phyloP scores from a whole-genome alignment of 2,888 invertebrate species.

The Nomada hirtipes region DNA sequence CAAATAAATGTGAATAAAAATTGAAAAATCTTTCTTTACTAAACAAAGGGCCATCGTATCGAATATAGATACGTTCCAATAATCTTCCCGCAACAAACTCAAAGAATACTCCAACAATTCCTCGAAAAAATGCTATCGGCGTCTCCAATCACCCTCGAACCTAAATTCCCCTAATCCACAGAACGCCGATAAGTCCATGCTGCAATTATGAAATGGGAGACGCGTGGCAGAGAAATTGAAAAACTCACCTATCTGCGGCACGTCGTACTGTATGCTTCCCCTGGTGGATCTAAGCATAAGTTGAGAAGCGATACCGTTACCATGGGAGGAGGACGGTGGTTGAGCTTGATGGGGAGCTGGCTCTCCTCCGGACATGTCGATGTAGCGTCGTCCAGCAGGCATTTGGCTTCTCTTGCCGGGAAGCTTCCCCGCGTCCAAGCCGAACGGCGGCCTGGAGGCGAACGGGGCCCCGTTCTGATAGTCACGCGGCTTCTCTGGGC shows the following conservation, averaged over 20 bases:
- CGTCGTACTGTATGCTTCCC: slow-evolving; percentile 87
- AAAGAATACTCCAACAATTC: no score
- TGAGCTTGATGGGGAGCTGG: slow-evolving; percentile 55
- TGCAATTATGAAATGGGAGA: not conserved
- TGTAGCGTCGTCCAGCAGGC: slow-evolving; percentile 58
- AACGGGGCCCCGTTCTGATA: slow-evolving; percentile 44
- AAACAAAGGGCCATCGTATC: no score
- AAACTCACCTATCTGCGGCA: slow-evolving; percentile 92
- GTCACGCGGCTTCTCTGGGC: slow-evolving; percentile 46
- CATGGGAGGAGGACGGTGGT: slow-evolving; percentile 77
- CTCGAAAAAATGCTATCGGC: no score
- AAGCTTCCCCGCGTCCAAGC: slow-evolving; percentile 69
- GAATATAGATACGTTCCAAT: no score
- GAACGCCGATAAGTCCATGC: no score
- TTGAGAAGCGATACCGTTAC: slow-evolving; percentile 86
- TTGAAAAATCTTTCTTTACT: no score
- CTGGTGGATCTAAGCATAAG: slow-evolving; percentile 92
- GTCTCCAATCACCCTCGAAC: no score
- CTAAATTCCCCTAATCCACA: no score
- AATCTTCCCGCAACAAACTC: no score
- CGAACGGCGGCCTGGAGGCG: slow-evolving; percentile 65
- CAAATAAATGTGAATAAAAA: no score
- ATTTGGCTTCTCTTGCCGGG: slow-evolving; percentile 70
- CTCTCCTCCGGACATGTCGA: slow-evolving; percentile 51
- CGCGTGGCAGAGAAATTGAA: not conserved